Evolutionary conservation across 2,797 vertebrate species (phyloP).

Genomic region (Acipenser oxyrinchus): DNA sequence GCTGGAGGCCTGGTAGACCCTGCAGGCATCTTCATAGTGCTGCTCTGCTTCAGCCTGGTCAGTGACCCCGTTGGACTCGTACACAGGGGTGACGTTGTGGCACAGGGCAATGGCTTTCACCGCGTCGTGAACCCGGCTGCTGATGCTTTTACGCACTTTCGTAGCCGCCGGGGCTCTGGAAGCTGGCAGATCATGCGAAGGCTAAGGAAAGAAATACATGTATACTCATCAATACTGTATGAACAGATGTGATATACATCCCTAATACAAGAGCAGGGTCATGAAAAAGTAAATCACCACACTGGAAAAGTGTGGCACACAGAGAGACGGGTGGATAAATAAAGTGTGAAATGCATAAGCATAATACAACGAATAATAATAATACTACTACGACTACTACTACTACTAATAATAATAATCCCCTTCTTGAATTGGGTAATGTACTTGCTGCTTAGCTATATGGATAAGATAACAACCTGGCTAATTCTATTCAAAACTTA

Average conservation of each 20-base stretch:
- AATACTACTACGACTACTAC: no score
- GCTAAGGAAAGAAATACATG: slow-evolving; percentile 44
- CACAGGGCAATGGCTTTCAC: slow-evolving; percentile 93
- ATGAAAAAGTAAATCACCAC: not conserved
- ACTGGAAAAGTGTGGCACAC: not conserved
- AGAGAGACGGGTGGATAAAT: no score
- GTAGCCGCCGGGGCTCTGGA: slow-evolving; percentile 75
- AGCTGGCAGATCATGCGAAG: slow-evolving; percentile 74
- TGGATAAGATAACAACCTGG: no score
- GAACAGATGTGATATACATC: no score
- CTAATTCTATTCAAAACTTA: no score
- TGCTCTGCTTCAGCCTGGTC: slow-evolving; percentile 95
- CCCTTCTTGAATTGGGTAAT: no score
- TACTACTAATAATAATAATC: no score
- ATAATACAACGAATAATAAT: no score
- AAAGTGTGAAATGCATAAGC: no score
- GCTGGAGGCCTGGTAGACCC: slow-evolving; percentile 94
- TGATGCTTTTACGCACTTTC: slow-evolving; percentile 92
- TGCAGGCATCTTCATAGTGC: slow-evolving; percentile 90
- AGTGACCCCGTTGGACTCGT: slow-evolving; percentile 86
- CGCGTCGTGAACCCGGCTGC: slow-evolving; percentile 88
- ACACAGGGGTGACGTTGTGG: slow-evolving; percentile 93
- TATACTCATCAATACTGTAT: no score
- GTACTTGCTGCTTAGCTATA: no score
- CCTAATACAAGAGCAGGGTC: not conserved